Percentiles rank a stretch among this genome's conserved stretches.
Conservation (phyloP, 2,113 vertebrate genomes). For the Mungos mungo region DNA sequence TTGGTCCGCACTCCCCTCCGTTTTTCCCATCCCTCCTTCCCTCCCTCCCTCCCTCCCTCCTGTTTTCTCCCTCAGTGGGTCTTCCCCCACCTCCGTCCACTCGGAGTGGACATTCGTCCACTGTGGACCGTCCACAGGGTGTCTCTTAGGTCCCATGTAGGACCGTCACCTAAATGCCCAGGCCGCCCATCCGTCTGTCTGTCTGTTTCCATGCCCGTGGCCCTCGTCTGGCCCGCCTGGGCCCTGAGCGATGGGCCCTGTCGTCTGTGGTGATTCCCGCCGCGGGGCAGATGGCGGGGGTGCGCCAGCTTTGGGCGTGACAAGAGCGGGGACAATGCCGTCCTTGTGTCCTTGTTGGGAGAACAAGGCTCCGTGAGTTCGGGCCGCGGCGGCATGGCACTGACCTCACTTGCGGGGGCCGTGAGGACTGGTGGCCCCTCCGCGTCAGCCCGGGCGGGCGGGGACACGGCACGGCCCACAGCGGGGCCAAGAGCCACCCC, state of each 20-base stretch:
- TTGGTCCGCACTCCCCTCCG: accelerated
- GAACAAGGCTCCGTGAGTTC: background rate
- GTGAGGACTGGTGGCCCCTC: accelerated
- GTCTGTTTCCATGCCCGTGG: background rate
- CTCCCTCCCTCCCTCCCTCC: accelerated
- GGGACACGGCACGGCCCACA: too few species aligned
- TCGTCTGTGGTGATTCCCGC: background rate
- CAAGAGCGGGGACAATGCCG: background rate
- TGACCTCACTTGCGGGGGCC: background rate
- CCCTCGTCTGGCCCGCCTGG: background rate
- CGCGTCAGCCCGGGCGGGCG: background rate
- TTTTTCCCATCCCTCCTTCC: accelerated
- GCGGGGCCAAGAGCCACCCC: too few species aligned
- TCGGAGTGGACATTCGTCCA: accelerated
- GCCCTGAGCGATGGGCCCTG: too few species aligned
- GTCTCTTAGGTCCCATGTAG: accelerated
- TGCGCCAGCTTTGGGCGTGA: background rate
- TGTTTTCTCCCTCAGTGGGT: too few species aligned
- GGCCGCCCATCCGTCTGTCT: accelerated
- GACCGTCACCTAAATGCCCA: accelerated
- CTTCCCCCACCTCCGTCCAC: background rate
- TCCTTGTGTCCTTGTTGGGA: background rate
- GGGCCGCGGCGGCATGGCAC: accelerated
- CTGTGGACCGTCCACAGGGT: accelerated
- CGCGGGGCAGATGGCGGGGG: background rate